Conservation (phyloP, 2,888 invertebrate species). For the Eumerus sabulonum region DNA sequence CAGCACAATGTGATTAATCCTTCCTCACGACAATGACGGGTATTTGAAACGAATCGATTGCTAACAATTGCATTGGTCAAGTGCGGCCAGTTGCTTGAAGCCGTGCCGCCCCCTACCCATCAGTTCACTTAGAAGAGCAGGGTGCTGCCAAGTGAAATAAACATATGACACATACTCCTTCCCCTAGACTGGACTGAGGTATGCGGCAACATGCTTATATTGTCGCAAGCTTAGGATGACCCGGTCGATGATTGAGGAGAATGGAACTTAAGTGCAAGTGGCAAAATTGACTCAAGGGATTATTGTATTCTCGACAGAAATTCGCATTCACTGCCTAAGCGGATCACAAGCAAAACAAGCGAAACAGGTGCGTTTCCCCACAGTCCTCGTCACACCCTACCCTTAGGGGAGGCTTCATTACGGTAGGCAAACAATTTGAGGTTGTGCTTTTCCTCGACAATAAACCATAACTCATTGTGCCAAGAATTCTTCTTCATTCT, state of each 20-base stretch:
- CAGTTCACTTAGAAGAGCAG: too few relatives aligned
- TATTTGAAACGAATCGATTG: conserved; percentile 58
- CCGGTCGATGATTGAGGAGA: too few relatives aligned
- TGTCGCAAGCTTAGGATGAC: conserved; percentile 2
- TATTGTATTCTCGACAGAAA: conserved; percentile 11
- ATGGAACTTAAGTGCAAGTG: conserved; percentile 57
- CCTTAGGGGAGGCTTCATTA: background rate
- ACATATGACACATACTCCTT: too few relatives aligned
- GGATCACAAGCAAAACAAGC: conserved; percentile 12
- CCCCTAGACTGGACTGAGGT: too few relatives aligned
- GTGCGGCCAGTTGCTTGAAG: conserved; percentile 51
- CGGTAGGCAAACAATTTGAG: too few relatives aligned
- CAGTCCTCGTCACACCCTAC: background rate
- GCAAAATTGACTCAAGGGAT: conserved; percentile 53
- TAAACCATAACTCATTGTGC: too few relatives aligned
- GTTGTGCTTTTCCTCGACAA: too few relatives aligned
- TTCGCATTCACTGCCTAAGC: conserved; percentile 11
- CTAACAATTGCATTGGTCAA: conserved; percentile 58
- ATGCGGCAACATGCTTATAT: conserved; percentile 31
- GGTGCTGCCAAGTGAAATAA: conserved; percentile 19
- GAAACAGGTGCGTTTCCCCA: background rate
- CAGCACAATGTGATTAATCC: conserved; percentile 53
- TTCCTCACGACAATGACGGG: conserved; percentile 29
- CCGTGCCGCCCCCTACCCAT: background rate
- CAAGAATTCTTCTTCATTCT: too few relatives aligned